Evolutionary conservation across 2,888 invertebrate genomes (phyloP).

Genomic region (Nycteola revayana): DNA sequence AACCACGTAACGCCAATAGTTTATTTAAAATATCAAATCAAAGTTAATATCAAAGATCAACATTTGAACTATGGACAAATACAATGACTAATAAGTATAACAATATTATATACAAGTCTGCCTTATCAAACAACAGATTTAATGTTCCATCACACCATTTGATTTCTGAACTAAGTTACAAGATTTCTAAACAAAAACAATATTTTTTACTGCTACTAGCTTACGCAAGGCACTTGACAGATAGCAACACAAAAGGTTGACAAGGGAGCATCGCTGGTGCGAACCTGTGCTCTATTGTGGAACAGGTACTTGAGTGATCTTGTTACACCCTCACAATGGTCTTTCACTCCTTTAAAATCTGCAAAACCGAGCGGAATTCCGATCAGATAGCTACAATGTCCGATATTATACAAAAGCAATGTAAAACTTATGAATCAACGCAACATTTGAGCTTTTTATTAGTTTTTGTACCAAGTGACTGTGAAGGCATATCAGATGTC

Average conservation of each 20-base stretch:
- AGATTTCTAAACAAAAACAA: no score
- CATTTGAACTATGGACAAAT: no score
- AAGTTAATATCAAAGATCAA: no score
- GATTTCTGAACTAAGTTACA: no score
- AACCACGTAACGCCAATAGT: no score
- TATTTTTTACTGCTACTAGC: constrained; percentile 10
- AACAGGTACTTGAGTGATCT: constrained; percentile 73
- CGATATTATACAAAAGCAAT: constrained; percentile 57
- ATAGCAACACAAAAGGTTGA: constrained; percentile 38
- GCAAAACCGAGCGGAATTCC: constrained; percentile 65
- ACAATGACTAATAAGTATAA: no score
- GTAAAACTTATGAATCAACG: constrained; percentile 49
- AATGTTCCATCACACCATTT: no score
- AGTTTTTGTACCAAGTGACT: constrained; percentile 31
- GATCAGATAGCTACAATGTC: constrained; percentile 74
- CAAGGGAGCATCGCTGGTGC: constrained; percentile 46
- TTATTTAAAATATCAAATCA: no score
- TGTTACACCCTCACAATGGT: constrained; percentile 65
- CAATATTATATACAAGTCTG: no score
- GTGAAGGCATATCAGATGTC: constrained; percentile 47
- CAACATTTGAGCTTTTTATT: constrained; percentile 49
- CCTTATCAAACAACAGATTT: no score
- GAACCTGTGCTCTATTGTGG: constrained; percentile 61
- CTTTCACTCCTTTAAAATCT: constrained; percentile 66
- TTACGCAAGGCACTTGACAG: constrained; percentile 34